A percentile compares a stretch with the other conserved stretches of the same genome.
Evolutionary conservation across 2,113 vertebrate genomes (phyloP).

Genomic region (Isurus oxyrinchus): DNA sequence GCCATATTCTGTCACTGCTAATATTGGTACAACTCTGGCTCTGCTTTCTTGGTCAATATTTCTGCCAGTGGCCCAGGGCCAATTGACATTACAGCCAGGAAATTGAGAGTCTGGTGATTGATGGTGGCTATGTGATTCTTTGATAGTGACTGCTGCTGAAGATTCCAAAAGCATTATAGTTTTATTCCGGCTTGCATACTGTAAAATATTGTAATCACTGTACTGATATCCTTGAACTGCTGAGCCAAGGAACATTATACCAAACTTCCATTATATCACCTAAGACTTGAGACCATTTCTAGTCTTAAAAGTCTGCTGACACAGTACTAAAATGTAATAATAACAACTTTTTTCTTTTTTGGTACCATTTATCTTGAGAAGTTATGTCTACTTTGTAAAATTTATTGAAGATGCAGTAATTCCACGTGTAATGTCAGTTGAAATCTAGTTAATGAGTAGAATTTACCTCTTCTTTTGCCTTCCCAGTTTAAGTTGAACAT

Average conservation of each 20-base stretch:
- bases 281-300: not conserved
- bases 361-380: not conserved
- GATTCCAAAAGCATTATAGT: not conserved
- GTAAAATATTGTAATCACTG: not conserved
- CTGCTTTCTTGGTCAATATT: not conserved
- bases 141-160: not conserved
- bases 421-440: not conserved
- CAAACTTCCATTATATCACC: not conserved
- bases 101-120: not conserved
- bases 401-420: not conserved
- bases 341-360: not conserved
- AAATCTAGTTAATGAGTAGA: not conserved
- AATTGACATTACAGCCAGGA: not conserved
- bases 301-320: not conserved
- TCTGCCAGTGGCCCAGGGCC: not conserved
- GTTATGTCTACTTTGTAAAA: not conserved
- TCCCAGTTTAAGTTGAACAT: not conserved
- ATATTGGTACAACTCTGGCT: not conserved
- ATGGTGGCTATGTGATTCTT: not conserved
- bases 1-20: not conserved
- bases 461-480: not conserved
- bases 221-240: not conserved
- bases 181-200: not conserved
- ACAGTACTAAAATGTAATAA: not conserved
- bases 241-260: not conserved